A percentile compares a stretch with the other conserved stretches of the same genome.
phyloP scores from a whole-genome alignment of 2,113 vertebrate genomes.

The Chamaetylas fuelleborni region DNA sequence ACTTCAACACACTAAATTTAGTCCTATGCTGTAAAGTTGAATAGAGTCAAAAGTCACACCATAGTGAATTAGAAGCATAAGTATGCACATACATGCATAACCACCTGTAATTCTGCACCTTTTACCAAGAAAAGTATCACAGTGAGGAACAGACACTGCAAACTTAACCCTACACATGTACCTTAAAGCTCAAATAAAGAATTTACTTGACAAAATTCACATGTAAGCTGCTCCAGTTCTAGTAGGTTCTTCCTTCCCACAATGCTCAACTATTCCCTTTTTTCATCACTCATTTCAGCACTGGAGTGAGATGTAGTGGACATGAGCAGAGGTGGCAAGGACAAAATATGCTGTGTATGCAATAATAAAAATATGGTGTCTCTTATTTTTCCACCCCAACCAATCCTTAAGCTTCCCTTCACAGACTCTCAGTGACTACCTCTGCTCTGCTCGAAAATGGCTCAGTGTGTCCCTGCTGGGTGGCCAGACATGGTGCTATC shows the following conservation, averaged over 20 bases:
- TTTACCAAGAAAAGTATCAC: background rate
- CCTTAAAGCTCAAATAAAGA: background rate
- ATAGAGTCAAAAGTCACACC: background rate
- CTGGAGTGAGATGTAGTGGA: background rate
- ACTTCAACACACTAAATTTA: background rate
- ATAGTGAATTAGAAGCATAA: background rate
- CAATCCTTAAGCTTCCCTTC: background rate
- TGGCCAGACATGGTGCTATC: background rate
- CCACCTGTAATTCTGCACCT: background rate
- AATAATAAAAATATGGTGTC: background rate
- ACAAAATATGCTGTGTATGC: background rate
- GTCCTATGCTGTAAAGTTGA: background rate
- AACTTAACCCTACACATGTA: background rate
- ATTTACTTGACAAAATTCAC: background rate
- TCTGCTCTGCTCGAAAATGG: background rate
- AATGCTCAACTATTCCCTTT: background rate
- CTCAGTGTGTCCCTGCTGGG: accelerated
- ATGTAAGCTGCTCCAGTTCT: background rate
- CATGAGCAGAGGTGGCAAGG: background rate
- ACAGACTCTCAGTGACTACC: background rate
- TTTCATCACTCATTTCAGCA: background rate
- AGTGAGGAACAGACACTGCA: background rate
- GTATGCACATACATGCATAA: background rate
- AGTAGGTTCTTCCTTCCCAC: background rate
- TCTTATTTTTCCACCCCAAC: background rate